These are phyloP conservation scores for Ips typographus DNA, from an alignment of 1,140 invertebrate species.

Conservation along the genomic window DNA sequence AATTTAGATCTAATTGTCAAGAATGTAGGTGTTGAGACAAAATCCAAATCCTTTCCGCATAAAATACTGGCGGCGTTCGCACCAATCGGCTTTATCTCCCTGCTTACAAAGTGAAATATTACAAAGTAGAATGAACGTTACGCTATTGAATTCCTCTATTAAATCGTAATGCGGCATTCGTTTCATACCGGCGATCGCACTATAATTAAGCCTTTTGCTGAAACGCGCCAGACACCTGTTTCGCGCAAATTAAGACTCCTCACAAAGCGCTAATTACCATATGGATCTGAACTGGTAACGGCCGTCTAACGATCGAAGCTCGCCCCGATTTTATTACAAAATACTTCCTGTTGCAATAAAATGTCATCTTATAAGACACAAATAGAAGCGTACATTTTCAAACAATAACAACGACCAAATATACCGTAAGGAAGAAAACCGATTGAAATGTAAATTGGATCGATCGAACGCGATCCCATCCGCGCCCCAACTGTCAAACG, in stretches of 20 bases:
- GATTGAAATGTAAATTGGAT: slow-evolving; percentile 18
- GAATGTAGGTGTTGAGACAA: too few species aligned
- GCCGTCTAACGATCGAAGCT: slow-evolving; percentile 5
- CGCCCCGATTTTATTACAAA: slow-evolving; percentile 1
- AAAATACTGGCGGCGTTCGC: too few species aligned
- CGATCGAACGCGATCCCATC: slow-evolving; percentile 1
- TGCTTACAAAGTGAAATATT: too few species aligned
- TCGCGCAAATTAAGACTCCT: slow-evolving; percentile 1
- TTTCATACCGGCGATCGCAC: not conserved
- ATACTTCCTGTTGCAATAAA: slow-evolving; percentile 3
- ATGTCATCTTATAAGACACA: not conserved
- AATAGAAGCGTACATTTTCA: not conserved
- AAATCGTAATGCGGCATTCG: not conserved
- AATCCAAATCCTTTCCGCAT: too few species aligned
- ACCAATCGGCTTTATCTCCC: too few species aligned
- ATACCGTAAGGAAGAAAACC: slow-evolving; percentile 5
- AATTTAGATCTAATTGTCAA: too few species aligned
- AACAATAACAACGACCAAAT: not conserved
- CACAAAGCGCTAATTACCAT: slow-evolving; percentile 2
- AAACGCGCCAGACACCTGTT: slow-evolving; percentile 2
- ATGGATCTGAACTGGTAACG: not conserved
- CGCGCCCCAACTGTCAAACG: slow-evolving; percentile 17
- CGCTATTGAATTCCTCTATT: not conserved
- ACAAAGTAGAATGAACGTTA: not conserved
- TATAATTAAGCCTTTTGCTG: slow-evolving; percentile 2